Percentiles rank a stretch among this genome's conserved stretches.
Conservation (phyloP, 64 coral and sea anemone genomes). For the Acropora tenuis region DNA sequence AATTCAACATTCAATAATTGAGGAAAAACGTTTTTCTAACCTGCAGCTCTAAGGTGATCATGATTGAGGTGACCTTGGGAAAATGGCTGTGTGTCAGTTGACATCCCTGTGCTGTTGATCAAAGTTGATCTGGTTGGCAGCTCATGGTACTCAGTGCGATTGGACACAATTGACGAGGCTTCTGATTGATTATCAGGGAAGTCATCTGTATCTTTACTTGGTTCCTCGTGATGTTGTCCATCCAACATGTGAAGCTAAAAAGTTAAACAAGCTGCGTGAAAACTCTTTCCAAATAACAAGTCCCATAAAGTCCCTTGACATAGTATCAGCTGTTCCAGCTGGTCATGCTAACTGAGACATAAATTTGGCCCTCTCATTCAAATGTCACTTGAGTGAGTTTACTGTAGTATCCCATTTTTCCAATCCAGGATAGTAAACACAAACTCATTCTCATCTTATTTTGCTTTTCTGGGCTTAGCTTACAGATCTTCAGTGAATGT, state of each 20-base stretch:
- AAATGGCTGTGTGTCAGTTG: neutral
- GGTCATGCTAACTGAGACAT: too few species aligned
- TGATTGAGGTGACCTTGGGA: neutral
- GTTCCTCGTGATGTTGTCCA: slow-evolving; percentile 32
- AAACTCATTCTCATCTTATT: too few species aligned
- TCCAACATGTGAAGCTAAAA: slow-evolving; percentile 5
- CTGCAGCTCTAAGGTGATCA: neutral
- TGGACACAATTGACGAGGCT: slow-evolving; percentile 84
- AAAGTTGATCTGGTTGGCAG: slow-evolving; percentile 84
- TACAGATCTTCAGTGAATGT: too few species aligned
- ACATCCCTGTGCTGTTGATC: slow-evolving; percentile 36
- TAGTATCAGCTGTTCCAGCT: too few species aligned
- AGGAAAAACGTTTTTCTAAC: neutral
- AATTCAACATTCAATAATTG: neutral
- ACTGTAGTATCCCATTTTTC: too few species aligned
- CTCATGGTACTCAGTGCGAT: slow-evolving; percentile 84
- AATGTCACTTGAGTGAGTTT: too few species aligned
- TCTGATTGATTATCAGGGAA: slow-evolving; percentile 89
- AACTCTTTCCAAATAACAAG: too few species aligned
- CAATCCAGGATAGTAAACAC: too few species aligned
- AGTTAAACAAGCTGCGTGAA: neutral
- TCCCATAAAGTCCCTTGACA: too few species aligned
- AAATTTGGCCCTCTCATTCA: too few species aligned
- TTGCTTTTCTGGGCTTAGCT: too few species aligned
- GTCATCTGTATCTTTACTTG: slow-evolving; percentile 66